A percentile compares a stretch with the other conserved stretches of the same genome.
These are phyloP conservation scores for Stigmatopora argus DNA, from an alignment of 2,113 vertebrate genomes.

Conservation along the genomic window DNA sequence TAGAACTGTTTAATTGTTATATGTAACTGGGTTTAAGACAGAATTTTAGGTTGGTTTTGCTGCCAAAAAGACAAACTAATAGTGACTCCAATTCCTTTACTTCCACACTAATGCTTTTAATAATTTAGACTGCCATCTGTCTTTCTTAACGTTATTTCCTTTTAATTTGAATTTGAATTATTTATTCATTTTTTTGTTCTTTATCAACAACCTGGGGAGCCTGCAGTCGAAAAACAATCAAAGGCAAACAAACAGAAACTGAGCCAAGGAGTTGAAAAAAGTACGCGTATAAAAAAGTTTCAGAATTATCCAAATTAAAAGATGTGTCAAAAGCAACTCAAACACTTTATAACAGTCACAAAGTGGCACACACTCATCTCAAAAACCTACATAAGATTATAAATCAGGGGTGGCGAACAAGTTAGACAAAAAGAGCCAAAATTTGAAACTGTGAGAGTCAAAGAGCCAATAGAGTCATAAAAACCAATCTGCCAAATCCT, in stretches of 20 bases:
- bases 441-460: too few relatives aligned
- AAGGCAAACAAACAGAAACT: not conserved
- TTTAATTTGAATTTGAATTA: not conserved
- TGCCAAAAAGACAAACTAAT: too few relatives aligned
- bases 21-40: not conserved
- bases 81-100: not conserved
- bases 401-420: too few relatives aligned
- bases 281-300: not conserved
- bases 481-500: too few relatives aligned
- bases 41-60: not conserved
- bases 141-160: not conserved
- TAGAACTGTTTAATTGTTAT: not conserved
- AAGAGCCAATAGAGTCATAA: too few relatives aligned
- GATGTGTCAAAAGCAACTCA: constrained; percentile 5
- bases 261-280: too few relatives aligned
- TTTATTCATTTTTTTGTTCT: constrained; percentile 1
- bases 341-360: not conserved
- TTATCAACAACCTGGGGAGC: not conserved
- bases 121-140: not conserved
- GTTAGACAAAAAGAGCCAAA: too few relatives aligned
- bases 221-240: not conserved
- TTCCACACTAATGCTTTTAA: not conserved
- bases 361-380: not conserved
- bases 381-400: not conserved
- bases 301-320: not conserved